phyloP scores from a whole-genome alignment of 2,888 invertebrate genomes.

The Endotricha flammealis region DNA sequence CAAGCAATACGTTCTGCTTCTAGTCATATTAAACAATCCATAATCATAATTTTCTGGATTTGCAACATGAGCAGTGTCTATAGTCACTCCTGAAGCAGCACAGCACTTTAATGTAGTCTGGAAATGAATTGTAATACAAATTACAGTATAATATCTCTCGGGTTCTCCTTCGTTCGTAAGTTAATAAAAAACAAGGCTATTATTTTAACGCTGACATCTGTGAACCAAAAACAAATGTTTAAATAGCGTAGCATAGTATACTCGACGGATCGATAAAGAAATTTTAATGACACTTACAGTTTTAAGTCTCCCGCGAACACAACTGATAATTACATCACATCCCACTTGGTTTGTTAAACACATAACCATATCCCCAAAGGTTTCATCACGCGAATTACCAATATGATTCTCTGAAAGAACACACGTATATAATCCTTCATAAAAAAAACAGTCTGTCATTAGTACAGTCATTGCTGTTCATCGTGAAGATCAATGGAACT shows the following conservation, averaged over 20 bases:
- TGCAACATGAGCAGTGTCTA: slow-evolving; percentile 32
- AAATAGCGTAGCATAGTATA: too few relatives aligned
- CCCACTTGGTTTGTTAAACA: slow-evolving; percentile 28
- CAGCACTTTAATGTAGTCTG: slow-evolving; percentile 31
- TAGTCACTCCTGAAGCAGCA: slow-evolving; percentile 20
- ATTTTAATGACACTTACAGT: slow-evolving; percentile 31
- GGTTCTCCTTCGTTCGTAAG: too few relatives aligned
- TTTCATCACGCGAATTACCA: slow-evolving; percentile 42
- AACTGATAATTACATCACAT: slow-evolving; percentile 38
- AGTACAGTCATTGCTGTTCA: too few relatives aligned
- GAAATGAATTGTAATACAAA: slow-evolving; percentile 16
- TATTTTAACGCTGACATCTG: too few relatives aligned
- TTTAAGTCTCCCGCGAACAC: slow-evolving; percentile 35
- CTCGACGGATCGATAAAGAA: neutral
- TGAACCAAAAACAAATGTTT: too few relatives aligned
- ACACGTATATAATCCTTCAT: too few relatives aligned
- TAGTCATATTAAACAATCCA: slow-evolving; percentile 30
- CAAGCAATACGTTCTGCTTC: slow-evolving; percentile 21
- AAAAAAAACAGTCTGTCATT: too few relatives aligned
- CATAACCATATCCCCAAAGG: slow-evolving; percentile 32
- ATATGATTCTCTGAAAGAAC: slow-evolving; percentile 40
- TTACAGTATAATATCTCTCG: slow-evolving; percentile 43
- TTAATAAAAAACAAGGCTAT: too few relatives aligned
- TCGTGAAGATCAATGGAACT: too few relatives aligned
- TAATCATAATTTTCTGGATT: slow-evolving; percentile 29